Conservation (phyloP, 2,113 vertebrate genomes). For the Vicugna pacos region DNA sequence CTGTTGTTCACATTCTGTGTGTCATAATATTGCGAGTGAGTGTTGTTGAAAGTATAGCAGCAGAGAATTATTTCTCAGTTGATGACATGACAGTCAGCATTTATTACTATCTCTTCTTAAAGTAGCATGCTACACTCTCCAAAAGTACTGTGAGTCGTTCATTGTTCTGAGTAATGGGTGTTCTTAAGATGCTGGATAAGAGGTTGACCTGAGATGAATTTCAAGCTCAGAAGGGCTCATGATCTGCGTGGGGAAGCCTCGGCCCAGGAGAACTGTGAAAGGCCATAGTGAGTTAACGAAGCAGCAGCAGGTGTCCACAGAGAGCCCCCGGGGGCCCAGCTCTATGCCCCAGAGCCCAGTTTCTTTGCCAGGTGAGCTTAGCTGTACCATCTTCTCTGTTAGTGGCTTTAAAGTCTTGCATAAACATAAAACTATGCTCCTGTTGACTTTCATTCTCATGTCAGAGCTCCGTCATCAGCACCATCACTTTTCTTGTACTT, state of each 20-base stretch:
- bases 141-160: not conserved
- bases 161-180: not conserved
- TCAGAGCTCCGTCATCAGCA: not conserved
- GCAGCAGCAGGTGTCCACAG: not conserved
- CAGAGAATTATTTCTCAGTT: constrained; percentile 40
- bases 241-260: not conserved
- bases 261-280: not conserved
- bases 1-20: not conserved
- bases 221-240: not conserved
- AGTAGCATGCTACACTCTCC: not conserved
- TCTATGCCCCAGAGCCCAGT: too few species aligned
- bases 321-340: accelerated
- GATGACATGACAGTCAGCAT: constrained; percentile 38
- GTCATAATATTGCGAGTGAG: constrained; percentile 47
- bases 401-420: not conserved
- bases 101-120: constrained; percentile 1
- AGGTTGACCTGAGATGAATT: not conserved
- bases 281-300: accelerated
- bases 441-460: not conserved
- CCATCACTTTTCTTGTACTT: not conserved
- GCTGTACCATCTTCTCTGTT: not conserved
- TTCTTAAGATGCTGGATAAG: not conserved
- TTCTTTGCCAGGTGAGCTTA: not conserved
- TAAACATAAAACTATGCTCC: not conserved
- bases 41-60: not conserved